Base-by-base conservation (phyloP, 2,113 vertebrate species). In the Nicator chloris region DNA sequence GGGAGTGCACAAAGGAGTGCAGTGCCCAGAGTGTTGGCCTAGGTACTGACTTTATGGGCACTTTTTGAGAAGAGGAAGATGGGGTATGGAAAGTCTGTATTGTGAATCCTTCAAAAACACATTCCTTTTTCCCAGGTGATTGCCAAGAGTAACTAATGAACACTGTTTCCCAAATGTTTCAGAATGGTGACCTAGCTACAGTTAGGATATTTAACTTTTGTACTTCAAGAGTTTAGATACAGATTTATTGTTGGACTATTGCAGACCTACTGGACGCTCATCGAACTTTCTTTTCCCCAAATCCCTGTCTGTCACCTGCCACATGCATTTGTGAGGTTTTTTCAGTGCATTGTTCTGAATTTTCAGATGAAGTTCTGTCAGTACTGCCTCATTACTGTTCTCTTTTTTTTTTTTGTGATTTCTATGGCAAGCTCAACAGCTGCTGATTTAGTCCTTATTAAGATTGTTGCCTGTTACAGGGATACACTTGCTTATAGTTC, bases 91-190 rank as follows among this genome's bases (percentile, higher is more conserved):
- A 88, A 82, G 53, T 87, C 82, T 57, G 54, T 69, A 44, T n/a
- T 69, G 39, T 54, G 54, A 92, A 54, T 91, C 66, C 68, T 87
- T 85, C 57, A 82, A 45, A 94, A 86, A 82, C 35, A 59, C 81
- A 91, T 76, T 96, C 82, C 68, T 76, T 91, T 83, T 33, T 75
- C 42, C n/a, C 76, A 64, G 59, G 45, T 90, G 54, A 45, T 66
- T 88, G 76, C 84, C 92, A 87, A 82, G 63, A 91, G 79, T 80
- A 95, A 90, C 75, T 92, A 50, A 84, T 26, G 82, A 88, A 61
- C 39, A 35, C 45, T n/a, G 71, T 87, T 79, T 95, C 77, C n/a
- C 54, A 82, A 80, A 87, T 75, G 68, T 72, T 96, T 94, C 78
- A 79, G 81, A 57, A 63, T 61, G 56, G 49, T 69, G 84, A 54